Evolutionary conservation across 1,140 invertebrate genomes (phyloP).

Genomic region (Drosophila nigrodunni): DNA sequence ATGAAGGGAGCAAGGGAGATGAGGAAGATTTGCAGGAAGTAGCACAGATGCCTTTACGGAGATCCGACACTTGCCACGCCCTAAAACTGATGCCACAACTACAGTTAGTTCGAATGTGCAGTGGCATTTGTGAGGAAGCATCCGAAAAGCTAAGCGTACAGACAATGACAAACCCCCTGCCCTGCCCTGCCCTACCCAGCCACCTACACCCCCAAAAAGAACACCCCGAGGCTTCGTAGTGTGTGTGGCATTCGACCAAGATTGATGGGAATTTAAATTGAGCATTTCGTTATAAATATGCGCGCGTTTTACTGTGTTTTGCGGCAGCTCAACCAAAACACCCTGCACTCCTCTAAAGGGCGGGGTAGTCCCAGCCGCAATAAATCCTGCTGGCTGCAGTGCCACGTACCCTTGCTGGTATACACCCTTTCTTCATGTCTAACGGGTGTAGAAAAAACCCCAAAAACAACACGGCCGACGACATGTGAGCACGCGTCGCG

Average conservation of each 20-base stretch:
- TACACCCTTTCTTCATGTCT: too few relatives aligned
- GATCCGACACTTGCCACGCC: conserved; percentile 24
- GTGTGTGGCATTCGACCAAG: conserved; percentile 68
- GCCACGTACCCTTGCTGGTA: too few relatives aligned
- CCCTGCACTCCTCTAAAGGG: neutral
- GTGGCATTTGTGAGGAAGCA: conserved; percentile 1
- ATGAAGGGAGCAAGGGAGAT: conserved; percentile 14
- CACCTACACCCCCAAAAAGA: neutral
- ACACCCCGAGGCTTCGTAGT: neutral
- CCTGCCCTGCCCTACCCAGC: neutral
- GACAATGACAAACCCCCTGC: conserved; percentile 15
- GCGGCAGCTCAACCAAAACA: conserved; percentile 55
- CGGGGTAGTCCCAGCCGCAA: neutral
- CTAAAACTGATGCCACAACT: conserved; percentile 12
- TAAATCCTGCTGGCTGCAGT: neutral
- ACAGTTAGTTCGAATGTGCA: conserved; percentile 38
- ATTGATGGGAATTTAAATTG: conserved; percentile 83
- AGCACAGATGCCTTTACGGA: conserved; percentile 23
- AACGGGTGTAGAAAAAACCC: conserved; percentile 9
- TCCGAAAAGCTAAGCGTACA: conserved; percentile 20
- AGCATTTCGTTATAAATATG: conserved; percentile 83
- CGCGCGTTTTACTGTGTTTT: conserved; percentile 79
- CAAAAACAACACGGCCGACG: conserved; percentile 19
- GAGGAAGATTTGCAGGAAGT: conserved; percentile 2
- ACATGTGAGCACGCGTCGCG: conserved; percentile 53